Evolutionary conservation across 2,113 vertebrate species (phyloP).

Genomic region (Lagopus leucura): DNA sequence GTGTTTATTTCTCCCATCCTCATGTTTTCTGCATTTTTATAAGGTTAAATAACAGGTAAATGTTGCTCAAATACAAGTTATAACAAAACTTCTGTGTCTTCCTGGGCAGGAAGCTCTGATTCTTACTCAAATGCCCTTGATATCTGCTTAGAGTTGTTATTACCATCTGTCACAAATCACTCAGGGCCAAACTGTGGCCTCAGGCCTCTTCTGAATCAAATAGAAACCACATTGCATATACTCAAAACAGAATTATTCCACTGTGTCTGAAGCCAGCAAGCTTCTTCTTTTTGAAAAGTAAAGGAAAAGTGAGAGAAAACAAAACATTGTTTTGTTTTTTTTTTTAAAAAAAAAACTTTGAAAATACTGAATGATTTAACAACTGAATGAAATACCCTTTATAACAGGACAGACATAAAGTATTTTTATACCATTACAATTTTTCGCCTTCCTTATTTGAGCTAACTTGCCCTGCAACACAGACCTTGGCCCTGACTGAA

Average conservation of each 20-base stretch:
- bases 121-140: not conserved
- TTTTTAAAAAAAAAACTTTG: not conserved
- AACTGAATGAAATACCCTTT: not conserved
- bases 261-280: not conserved
- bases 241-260: not conserved
- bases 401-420: not conserved
- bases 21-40: not conserved
- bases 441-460: not conserved
- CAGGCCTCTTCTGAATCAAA: not conserved
- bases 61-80: not conserved
- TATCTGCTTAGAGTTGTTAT: not conserved
- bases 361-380: not conserved
- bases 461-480: not conserved
- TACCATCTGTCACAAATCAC: slow-evolving; percentile 40
- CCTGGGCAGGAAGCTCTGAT: not conserved
- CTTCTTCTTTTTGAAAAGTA: not conserved
- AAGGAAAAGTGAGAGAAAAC: no score
- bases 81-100: slow-evolving; percentile 2
- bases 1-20: not conserved
- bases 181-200: not conserved
- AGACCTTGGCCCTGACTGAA: not conserved
- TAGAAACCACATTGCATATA: not conserved
- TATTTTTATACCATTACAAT: not conserved
- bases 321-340: no score
- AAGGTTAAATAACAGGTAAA: not conserved